phyloP scores from a whole-genome alignment of 2,888 invertebrate species.

The Celastrina argiolus region DNA sequence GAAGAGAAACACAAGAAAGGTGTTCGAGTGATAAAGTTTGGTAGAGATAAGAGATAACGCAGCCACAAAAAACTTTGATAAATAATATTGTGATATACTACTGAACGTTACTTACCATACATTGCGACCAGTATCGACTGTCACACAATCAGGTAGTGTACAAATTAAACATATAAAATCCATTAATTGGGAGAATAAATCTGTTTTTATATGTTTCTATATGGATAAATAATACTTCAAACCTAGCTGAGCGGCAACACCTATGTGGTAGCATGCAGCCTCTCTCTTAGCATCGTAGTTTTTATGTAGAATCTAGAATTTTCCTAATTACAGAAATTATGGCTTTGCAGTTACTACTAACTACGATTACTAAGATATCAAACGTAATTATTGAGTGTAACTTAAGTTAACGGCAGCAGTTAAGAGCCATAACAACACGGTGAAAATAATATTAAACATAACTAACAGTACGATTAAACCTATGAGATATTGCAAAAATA shows the following conservation, averaged over 20 bases:
- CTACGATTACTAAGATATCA: too few species aligned
- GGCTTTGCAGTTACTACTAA: background rate
- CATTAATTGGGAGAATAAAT: background rate
- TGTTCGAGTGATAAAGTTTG: background rate
- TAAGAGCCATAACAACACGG: background rate
- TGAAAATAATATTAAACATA: background rate
- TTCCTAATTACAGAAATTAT: too few species aligned
- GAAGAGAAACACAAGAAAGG: constrained; percentile 3
- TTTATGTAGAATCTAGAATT: too few species aligned
- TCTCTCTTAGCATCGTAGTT: too few species aligned
- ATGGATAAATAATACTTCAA: too few species aligned
- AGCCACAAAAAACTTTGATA: background rate
- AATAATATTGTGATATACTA: background rate
- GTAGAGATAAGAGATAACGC: background rate
- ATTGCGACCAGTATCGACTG: background rate
- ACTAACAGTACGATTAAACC: background rate
- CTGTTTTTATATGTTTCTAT: too few species aligned
- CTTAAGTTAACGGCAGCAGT: background rate
- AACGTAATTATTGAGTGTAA: too few species aligned
- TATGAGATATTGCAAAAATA: constrained; percentile 27
- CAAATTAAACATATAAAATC: background rate
- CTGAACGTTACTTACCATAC: background rate
- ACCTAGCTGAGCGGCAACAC: too few species aligned
- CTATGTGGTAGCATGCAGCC: too few species aligned
- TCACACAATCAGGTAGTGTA: background rate